Percentiles rank a stretch among this genome's conserved stretches.
These are phyloP conservation scores for Eubasilissa regina DNA, from an alignment of 1,140 invertebrate genomes.

Conservation along the genomic window DNA sequence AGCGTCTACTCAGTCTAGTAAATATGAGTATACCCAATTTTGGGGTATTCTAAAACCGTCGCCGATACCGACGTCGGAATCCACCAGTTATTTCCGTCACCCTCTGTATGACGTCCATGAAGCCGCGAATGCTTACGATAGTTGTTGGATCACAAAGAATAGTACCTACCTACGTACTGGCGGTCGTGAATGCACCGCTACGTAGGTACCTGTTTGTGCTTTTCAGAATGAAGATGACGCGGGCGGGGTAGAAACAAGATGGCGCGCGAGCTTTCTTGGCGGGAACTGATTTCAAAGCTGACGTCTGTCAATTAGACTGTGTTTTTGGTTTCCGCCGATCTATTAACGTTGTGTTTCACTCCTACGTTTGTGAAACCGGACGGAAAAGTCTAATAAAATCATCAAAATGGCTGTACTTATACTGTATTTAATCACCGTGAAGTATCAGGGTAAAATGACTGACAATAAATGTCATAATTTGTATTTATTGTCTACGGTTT, in stretches of 20 bases:
- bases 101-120: slow-evolving; percentile 50
- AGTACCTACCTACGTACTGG: not conserved
- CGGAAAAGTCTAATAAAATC: slow-evolving; percentile 1
- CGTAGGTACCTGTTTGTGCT: not conserved
- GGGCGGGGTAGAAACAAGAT: not conserved
- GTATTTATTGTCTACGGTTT: no score
- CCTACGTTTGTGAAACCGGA: not conserved
- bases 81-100: slow-evolving; percentile 53
- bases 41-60: slow-evolving; percentile 45
- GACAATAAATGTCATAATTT: no score
- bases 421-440: no score
- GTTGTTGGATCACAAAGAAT: slow-evolving; percentile 12
- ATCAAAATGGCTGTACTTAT: not conserved
- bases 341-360: not conserved
- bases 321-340: not conserved
- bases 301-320: slow-evolving; percentile 16
- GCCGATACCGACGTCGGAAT: slow-evolving; percentile 46
- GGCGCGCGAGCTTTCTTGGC: not conserved
- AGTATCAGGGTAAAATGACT: no score
- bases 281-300: not conserved
- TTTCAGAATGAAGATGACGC: slow-evolving; percentile 12
- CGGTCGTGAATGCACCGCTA: not conserved
- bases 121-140: slow-evolving; percentile 53
- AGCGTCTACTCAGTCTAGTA: not conserved
- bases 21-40: slow-evolving; percentile 19